Evolutionary conservation across 2,888 invertebrate genomes (phyloP).

Genomic region (Brassicogethes aeneus): DNA sequence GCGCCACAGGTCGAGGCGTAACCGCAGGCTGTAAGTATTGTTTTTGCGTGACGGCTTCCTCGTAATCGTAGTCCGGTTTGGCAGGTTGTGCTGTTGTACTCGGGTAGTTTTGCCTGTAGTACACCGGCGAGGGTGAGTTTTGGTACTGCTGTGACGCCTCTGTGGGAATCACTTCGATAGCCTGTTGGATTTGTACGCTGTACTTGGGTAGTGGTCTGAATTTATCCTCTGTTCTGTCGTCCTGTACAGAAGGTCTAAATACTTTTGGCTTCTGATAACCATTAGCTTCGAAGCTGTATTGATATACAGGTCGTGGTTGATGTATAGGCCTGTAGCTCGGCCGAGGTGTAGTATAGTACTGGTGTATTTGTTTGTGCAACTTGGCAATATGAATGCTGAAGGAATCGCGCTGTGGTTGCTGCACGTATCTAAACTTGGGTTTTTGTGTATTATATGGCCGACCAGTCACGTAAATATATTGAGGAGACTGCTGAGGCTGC

Average conservation of each 20-base stretch:
- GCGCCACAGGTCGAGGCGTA: slow-evolving; percentile 25
- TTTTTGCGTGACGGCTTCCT: slow-evolving; percentile 34
- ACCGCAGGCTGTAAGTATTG: slow-evolving; percentile 12
- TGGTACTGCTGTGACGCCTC: slow-evolving; percentile 17
- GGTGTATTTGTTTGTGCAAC: slow-evolving; percentile 55
- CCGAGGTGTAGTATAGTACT: slow-evolving; percentile 49
- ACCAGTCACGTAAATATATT: slow-evolving; percentile 33
- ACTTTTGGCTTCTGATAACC: slow-evolving; percentile 39
- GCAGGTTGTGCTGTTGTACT: slow-evolving; percentile 39
- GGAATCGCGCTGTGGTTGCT: slow-evolving; percentile 41
- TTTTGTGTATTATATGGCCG: slow-evolving; percentile 27
- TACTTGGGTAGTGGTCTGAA: slow-evolving; percentile 32
- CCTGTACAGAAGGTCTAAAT: slow-evolving; percentile 26
- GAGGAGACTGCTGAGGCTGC: slow-evolving; percentile 18
- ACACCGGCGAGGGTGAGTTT: slow-evolving; percentile 18
- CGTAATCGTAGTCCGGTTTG: slow-evolving; percentile 42
- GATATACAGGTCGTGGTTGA: slow-evolving; percentile 53
- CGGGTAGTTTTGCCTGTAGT: slow-evolving; percentile 15
- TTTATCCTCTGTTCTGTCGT: slow-evolving; percentile 20
- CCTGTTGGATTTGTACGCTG: slow-evolving; percentile 38
- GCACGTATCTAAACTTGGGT: slow-evolving; percentile 25
- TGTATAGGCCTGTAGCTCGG: slow-evolving; percentile 33
- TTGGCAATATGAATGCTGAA: slow-evolving; percentile 59
- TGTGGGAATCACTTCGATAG: slow-evolving; percentile 34
- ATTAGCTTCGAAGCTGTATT: slow-evolving; percentile 62